These are phyloP conservation scores for Sceloporus tristichus DNA, from an alignment of 2,113 vertebrate species.

Conservation along the genomic window DNA sequence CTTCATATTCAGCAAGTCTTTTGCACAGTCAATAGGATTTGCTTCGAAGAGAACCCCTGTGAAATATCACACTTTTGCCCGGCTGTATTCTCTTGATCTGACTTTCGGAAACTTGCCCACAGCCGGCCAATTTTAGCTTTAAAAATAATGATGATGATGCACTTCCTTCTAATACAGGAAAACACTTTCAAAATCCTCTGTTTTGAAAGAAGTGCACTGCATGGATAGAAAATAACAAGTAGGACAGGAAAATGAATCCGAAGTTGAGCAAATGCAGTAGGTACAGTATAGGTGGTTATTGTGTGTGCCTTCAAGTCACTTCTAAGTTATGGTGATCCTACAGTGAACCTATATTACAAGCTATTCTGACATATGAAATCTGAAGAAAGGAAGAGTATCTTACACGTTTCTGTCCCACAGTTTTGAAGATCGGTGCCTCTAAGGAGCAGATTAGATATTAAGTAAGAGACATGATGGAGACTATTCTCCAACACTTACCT, in stretches of 20 bases:
- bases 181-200: background rate
- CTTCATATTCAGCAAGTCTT: conserved; percentile 12
- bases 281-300: no score
- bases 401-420: background rate
- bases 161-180: no score
- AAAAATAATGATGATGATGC: background rate
- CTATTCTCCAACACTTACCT: no score
- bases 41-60: background rate
- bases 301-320: no score
- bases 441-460: background rate
- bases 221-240: background rate
- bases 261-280: background rate
- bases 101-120: background rate
- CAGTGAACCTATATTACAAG: no score
- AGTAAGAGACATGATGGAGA: no score
- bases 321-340: no score
- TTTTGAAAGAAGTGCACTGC: background rate
- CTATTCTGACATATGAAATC: background rate
- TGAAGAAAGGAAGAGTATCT: no score
- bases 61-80: background rate
- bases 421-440: background rate
- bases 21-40: conserved; percentile 15
- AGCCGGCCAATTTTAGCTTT: background rate
- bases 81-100: background rate
- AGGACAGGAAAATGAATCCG: background rate